Evolutionary conservation across 2,113 vertebrate species (phyloP).

Genomic region (Oryzias melastigma): DNA sequence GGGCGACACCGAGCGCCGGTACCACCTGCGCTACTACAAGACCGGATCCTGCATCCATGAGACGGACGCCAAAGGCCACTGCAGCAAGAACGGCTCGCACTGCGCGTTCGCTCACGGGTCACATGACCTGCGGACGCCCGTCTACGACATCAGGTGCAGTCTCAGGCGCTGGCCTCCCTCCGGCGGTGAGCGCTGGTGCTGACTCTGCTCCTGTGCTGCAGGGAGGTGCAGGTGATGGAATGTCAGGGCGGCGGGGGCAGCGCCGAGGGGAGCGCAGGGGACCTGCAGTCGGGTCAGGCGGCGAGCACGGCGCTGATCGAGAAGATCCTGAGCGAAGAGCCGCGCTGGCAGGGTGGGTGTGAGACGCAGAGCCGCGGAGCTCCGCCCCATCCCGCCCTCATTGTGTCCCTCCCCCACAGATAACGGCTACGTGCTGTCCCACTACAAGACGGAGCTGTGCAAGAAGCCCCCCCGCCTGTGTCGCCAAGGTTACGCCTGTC

Average conservation of each 20-base stretch:
- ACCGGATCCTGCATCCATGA: constrained; percentile 98
- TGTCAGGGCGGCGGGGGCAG: constrained; percentile 86
- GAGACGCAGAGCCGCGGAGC: not conserved
- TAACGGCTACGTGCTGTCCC: constrained; percentile 91
- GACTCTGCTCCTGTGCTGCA: constrained; percentile 42
- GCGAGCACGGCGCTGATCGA: constrained; percentile 97
- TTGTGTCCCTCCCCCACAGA: constrained; percentile 69
- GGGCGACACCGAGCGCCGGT: constrained; percentile 94
- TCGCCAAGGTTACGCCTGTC: constrained; percentile 97
- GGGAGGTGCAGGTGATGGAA: constrained; percentile 95
- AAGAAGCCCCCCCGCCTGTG: constrained; percentile 96
- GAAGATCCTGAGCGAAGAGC: constrained; percentile 93
- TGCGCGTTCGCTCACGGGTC: constrained; percentile 97
- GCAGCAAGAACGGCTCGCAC: constrained; percentile 95
- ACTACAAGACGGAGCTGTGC: constrained; percentile 98
- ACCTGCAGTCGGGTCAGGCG: constrained; percentile 90
- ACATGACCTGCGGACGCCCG: constrained; percentile 92
- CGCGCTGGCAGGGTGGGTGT: constrained; percentile 91
- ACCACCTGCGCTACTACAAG: constrained; percentile 97
- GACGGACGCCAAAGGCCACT: constrained; percentile 95
- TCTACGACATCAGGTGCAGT: constrained; percentile 93
- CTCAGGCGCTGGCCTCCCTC: not conserved
- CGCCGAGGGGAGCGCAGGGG: constrained; percentile 84
- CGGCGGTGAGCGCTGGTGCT: not conserved
- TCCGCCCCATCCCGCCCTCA: not conserved